phyloP scores from a whole-genome alignment of 1,140 invertebrate genomes.

The Drosophila trapezifrons region DNA sequence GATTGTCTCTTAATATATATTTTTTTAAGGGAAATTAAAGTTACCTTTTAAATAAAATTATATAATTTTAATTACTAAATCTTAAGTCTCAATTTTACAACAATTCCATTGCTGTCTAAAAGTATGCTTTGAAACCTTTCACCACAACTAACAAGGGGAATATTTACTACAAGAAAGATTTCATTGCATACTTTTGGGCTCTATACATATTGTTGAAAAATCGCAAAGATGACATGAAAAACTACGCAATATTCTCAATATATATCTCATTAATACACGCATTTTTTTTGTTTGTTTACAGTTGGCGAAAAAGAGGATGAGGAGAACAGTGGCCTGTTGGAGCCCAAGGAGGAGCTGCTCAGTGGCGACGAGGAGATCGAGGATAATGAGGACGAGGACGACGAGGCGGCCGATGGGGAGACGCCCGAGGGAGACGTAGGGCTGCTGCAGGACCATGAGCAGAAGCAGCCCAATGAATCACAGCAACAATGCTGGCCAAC shows the following conservation, averaged over 20 bases:
- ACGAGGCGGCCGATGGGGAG: constrained; percentile 33
- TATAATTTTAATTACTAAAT: too few relatives aligned
- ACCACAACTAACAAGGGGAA: not conserved
- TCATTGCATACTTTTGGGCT: not conserved
- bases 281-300: constrained; percentile 39
- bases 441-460: constrained; percentile 9
- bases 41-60: too few relatives aligned
- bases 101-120: not conserved
- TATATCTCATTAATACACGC: constrained; percentile 9
- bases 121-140: not conserved
- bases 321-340: constrained; percentile 61
- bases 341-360: constrained; percentile 78
- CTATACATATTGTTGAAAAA: not conserved
- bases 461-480: constrained; percentile 68
- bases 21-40: not conserved
- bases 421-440: constrained; percentile 30
- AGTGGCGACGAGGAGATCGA: constrained; percentile 66
- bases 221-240: not conserved
- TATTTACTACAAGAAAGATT: too few relatives aligned
- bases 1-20: not conserved
- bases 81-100: not conserved
- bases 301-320: constrained; percentile 79
- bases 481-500: constrained; percentile 60
- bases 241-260: not conserved
- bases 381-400: constrained; percentile 53